Base-by-base conservation (phyloP, 2,113 vertebrate species). In the Regulus satrapa region DNA sequence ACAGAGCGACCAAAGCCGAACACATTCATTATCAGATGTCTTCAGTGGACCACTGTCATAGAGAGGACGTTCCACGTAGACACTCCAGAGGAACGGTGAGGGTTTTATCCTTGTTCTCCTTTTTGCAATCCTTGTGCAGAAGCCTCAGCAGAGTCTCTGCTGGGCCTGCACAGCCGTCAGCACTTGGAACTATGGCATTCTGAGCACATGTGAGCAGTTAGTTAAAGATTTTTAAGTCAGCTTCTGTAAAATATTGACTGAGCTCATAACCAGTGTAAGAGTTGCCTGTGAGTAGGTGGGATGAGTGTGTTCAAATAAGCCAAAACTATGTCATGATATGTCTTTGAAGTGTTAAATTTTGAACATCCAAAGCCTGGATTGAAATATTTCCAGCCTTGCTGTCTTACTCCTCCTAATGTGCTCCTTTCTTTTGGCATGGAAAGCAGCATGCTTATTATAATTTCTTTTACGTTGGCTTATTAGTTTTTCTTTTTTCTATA, bases 1-100 rank as follows among this genome's bases (percentile, higher is more conserved):
- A 99, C 99, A 91, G 99, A 99, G 97, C 98, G 99, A 98, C 99
- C 99, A 96, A 99, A 99, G 98, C 98, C 99, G 85, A 99, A 99
- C 97, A 99, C 99, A 61, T 99, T 99, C 97, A 99, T 99, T 97
- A 99, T 99, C 94, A 98, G 99, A 98, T 99, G 99, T 98, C 99
- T 99, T 77, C 99, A 99, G 96, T 99, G 99, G 99, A 99, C 99
- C 96, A 99, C 99, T 41, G 99, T 99, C 94, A 99, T 99, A 96
- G 99, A 99, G 97, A 98, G 99, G 92, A 99, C 99, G 14, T 99
- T 99, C 97, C 99, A 99, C 1, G 99, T 99, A 96, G 99, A 99
- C 96, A 98, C 99, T 51, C 99, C 99, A 20, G 99, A 99, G 67
- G 99, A 99, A 97, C 98, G 99, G 99, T 99, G 96, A 97, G 98